phyloP scores from a whole-genome alignment of 2,797 vertebrate genomes.

The Gambelia wislizenii region DNA sequence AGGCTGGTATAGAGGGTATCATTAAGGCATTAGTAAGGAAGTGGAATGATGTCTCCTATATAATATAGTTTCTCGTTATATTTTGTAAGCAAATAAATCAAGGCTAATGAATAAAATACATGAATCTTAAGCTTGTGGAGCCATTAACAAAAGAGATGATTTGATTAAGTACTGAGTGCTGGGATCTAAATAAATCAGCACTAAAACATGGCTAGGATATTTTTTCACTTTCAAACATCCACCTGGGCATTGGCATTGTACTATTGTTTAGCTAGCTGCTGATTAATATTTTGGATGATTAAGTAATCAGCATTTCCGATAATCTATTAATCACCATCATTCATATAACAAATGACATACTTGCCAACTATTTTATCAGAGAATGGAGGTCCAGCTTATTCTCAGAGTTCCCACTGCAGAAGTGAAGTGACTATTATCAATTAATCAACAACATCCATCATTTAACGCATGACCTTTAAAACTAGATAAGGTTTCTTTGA shows the following conservation, averaged over 20 bases:
- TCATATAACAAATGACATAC: conserved; percentile 58
- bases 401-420: conserved; percentile 48
- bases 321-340: conserved; percentile 60
- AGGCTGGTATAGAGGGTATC: too few relatives aligned
- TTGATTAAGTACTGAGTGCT: conserved; percentile 32
- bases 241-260: conserved; percentile 30
- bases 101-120: conserved; percentile 19
- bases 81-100: not conserved
- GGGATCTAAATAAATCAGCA: conserved; percentile 34
- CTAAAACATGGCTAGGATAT: not conserved
- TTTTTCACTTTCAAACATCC: not conserved
- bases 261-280: conserved; percentile 54
- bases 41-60: not conserved
- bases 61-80: not conserved
- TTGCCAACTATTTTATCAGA: conserved; percentile 61
- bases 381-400: conserved; percentile 49
- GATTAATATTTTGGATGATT: conserved; percentile 63
- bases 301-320: conserved; percentile 63
- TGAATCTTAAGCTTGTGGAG: conserved; percentile 36
- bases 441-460: conserved; percentile 43
- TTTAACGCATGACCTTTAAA: conserved; percentile 60
- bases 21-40: not conserved
- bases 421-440: conserved; percentile 56
- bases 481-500: conserved; percentile 39
- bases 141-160: conserved; percentile 15